Conservation (phyloP, 2,797 vertebrate species). For the Gymnopithys bicolor region DNA sequence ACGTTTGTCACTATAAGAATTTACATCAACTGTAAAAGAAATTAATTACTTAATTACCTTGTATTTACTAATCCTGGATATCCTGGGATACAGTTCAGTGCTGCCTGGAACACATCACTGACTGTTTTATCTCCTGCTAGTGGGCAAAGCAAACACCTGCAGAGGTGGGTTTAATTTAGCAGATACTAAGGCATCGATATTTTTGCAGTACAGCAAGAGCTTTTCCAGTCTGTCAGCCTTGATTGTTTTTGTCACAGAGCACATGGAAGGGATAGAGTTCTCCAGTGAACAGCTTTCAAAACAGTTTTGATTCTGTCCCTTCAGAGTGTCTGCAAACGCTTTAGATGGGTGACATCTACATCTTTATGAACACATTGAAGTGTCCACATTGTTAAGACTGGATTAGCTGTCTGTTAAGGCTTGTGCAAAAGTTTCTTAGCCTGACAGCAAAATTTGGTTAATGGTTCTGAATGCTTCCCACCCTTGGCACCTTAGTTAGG, state of each 20-base stretch:
- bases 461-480: background rate
- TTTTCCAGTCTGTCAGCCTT: constrained; percentile 27
- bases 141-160: background rate
- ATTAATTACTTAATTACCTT: background rate
- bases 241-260: constrained; percentile 12
- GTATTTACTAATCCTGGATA: background rate
- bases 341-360: background rate
- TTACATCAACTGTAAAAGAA: background rate
- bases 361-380: background rate
- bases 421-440: background rate
- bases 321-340: background rate
- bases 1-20: background rate
- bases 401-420: background rate
- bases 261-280: background rate
- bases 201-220: background rate
- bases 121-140: background rate
- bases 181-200: background rate
- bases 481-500: background rate
- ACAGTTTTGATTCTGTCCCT: background rate
- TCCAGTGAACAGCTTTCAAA: background rate
- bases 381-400: background rate
- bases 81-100: background rate
- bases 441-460: background rate
- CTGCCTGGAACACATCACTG: background rate
- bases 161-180: background rate